phyloP scores from a whole-genome alignment of 1,140 invertebrate species.

The Tetragonula clypearis region DNA sequence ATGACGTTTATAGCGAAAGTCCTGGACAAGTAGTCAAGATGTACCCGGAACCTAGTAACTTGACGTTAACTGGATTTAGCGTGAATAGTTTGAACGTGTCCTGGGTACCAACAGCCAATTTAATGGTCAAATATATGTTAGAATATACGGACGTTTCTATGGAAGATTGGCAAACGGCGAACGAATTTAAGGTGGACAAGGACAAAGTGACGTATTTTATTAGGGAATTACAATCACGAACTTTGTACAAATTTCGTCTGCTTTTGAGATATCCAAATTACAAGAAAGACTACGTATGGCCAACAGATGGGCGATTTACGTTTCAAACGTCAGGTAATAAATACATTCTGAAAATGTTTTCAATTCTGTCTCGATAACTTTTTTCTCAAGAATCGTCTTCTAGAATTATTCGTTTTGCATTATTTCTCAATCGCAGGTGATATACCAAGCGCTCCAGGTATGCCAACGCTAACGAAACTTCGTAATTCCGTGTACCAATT shows the following conservation, averaged over 20 bases:
- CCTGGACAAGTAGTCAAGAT: slow-evolving; percentile 84
- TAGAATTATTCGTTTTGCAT: background rate
- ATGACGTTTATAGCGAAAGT: slow-evolving; percentile 86
- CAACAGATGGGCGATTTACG: slow-evolving; percentile 85
- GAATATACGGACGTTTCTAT: slow-evolving; percentile 74
- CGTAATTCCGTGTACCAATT: slow-evolving; percentile 87
- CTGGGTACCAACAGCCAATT: slow-evolving; percentile 83
- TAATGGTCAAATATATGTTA: slow-evolving; percentile 69
- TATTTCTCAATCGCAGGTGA: slow-evolving; percentile 80
- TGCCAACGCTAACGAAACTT: slow-evolving; percentile 85
- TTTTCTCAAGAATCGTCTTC: slow-evolving; percentile 7
- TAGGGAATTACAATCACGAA: slow-evolving; percentile 85
- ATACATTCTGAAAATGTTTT: slow-evolving; percentile 39
- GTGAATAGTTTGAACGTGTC: slow-evolving; percentile 84
- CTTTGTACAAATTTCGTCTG: slow-evolving; percentile 88
- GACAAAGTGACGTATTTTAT: slow-evolving; percentile 80
- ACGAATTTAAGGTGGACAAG: slow-evolving; percentile 62
- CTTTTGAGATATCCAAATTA: slow-evolving; percentile 86
- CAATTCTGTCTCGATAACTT: background rate
- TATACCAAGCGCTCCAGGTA: slow-evolving; percentile 85
- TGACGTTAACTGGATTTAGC: slow-evolving; percentile 82
- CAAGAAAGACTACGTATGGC: slow-evolving; percentile 85
- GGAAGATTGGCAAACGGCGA: slow-evolving; percentile 76
- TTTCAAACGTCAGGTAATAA: slow-evolving; percentile 88
- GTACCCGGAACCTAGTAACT: slow-evolving; percentile 86